Percentiles rank a stretch among this genome's conserved stretches.
phyloP scores from a whole-genome alignment of 2,797 vertebrate species.

The Melanotaenia trifasciata region DNA sequence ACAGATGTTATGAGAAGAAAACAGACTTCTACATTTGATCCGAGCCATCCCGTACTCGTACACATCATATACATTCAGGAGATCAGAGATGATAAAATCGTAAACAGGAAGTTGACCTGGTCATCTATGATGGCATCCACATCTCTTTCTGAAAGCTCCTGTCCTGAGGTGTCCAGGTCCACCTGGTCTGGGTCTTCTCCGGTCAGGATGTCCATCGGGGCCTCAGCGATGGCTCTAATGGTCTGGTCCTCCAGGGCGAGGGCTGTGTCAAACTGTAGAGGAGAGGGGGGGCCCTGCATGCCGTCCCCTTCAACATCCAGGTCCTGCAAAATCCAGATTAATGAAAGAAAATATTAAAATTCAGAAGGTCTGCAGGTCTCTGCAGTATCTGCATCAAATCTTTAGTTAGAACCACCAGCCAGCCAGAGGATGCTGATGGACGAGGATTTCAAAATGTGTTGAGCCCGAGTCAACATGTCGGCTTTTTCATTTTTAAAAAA shows the following conservation, averaged over 20 bases:
- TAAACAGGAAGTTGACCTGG: conserved; percentile 70
- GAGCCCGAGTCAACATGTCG: too few relatives aligned
- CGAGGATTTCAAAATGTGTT: too few relatives aligned
- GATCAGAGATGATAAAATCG: background rate
- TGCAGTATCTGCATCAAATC: too few relatives aligned
- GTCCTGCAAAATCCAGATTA: conserved; percentile 82
- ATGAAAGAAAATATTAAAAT: conserved; percentile 11
- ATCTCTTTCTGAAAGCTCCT: conserved; percentile 80
- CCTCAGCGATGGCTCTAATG: conserved; percentile 87
- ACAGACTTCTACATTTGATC: conserved; percentile 25
- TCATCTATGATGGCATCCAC: conserved; percentile 75
- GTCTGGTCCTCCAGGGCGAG: conserved; percentile 88
- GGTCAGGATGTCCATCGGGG: conserved; percentile 88
- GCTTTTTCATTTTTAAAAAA: too few relatives aligned
- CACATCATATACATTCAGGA: background rate
- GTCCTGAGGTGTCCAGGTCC: conserved; percentile 74
- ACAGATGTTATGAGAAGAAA: background rate
- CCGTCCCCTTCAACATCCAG: conserved; percentile 96
- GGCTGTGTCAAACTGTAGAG: conserved; percentile 93
- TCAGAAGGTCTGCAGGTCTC: too few relatives aligned
- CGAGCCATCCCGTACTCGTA: background rate
- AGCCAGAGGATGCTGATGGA: too few relatives aligned
- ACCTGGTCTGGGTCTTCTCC: conserved; percentile 80
- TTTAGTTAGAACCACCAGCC: too few relatives aligned
- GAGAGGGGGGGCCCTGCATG: conserved; percentile 94